A percentile compares a stretch with the other conserved stretches of the same genome.
Conservation (phyloP, 2,888 invertebrate species). For the Coecobrya sp. region DNA sequence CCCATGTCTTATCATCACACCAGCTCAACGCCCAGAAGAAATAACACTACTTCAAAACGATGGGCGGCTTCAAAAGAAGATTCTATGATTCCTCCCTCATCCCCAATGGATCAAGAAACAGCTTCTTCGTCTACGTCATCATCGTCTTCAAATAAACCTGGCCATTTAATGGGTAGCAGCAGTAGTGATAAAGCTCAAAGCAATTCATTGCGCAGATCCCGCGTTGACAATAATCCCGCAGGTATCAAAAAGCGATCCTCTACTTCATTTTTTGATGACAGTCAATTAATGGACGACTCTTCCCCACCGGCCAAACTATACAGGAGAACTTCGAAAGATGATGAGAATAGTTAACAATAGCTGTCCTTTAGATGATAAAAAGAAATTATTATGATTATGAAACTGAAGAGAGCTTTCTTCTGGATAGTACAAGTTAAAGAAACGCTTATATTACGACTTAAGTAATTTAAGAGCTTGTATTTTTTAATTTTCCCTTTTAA, state of each 20-base stretch:
- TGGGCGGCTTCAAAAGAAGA: background rate
- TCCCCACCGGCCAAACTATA: constrained; percentile 51
- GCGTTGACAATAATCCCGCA: background rate
- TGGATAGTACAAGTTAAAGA: constrained; percentile 24
- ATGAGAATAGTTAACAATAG: constrained; percentile 51
- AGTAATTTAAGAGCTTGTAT: background rate
- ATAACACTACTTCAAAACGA: background rate
- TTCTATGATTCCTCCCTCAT: background rate
- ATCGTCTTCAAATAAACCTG: background rate
- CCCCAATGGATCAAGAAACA: background rate
- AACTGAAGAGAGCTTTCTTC: constrained; percentile 12
- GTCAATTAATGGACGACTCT: constrained; percentile 56
- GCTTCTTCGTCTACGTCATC: background rate
- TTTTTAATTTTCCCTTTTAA: constrained; percentile 12
- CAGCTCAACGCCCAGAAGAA: constrained; percentile 54
- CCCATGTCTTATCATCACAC: background rate
- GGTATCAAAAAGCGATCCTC: constrained; percentile 31
- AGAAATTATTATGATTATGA: background rate
- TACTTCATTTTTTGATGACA: constrained; percentile 64
- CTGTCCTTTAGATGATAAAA: background rate
- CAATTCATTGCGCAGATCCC: constrained; percentile 35
- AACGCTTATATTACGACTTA: background rate
- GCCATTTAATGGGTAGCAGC: background rate
- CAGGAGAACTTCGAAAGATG: constrained; percentile 33
- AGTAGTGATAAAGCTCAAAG: background rate